These are phyloP conservation scores for Philypnodon macrostomus DNA, from an alignment of 2,797 vertebrate species.

Conservation along the genomic window DNA sequence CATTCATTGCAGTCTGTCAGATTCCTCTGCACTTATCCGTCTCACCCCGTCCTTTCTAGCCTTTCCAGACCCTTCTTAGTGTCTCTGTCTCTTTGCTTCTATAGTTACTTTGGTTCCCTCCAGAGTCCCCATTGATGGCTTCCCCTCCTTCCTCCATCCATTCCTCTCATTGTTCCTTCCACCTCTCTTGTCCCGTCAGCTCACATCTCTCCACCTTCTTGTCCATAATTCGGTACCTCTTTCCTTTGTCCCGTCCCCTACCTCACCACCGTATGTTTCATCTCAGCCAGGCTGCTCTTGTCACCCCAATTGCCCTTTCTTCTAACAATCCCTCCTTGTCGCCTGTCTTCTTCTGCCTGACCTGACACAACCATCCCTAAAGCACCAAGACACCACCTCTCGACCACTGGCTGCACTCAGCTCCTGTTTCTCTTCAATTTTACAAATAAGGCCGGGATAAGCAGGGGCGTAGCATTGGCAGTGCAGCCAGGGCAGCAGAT, in stretches of 20 bases:
- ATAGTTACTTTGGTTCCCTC: slow-evolving; percentile 34
- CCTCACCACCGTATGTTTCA: slow-evolving; percentile 43
- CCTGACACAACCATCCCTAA: slow-evolving; percentile 42
- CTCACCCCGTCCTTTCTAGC: slow-evolving; percentile 25
- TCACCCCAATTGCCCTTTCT: slow-evolving; percentile 62
- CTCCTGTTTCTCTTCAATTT: not conserved
- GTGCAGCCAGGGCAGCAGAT: too few relatives aligned
- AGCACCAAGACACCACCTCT: slow-evolving; percentile 39
- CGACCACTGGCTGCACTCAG: not conserved
- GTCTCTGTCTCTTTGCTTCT: slow-evolving; percentile 25
- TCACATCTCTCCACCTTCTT: slow-evolving; percentile 51
- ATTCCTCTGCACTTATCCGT: slow-evolving; percentile 18
- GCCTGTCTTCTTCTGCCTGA: slow-evolving; percentile 49
- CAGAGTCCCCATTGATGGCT: slow-evolving; percentile 46
- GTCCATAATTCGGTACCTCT: slow-evolving; percentile 36
- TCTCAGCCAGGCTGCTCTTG: slow-evolving; percentile 40
- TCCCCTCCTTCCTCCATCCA: slow-evolving; percentile 34
- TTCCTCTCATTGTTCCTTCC: slow-evolving; percentile 44
- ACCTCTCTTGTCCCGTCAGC: slow-evolving; percentile 59
- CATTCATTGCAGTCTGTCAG: slow-evolving; percentile 16
- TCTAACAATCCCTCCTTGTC: slow-evolving; percentile 35
- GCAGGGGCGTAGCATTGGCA: too few relatives aligned
- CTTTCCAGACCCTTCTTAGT: slow-evolving; percentile 23
- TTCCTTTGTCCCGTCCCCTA: slow-evolving; percentile 32
- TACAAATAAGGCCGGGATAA: not conserved